Percentiles rank a stretch among this genome's conserved stretches.
phyloP scores from a whole-genome alignment of 2,888 invertebrate species.

The Scaptomyza polygonia region DNA sequence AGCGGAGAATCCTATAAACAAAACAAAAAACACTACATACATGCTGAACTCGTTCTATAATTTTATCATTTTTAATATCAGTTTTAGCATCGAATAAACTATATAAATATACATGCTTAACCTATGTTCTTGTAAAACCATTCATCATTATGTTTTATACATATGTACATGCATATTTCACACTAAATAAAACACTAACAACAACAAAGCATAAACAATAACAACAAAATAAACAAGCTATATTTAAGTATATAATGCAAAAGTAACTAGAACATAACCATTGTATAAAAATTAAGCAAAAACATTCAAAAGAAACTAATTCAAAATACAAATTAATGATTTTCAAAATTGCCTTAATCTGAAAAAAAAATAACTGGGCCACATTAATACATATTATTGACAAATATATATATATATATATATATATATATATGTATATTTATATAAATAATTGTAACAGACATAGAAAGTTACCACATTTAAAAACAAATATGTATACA shows the following conservation, averaged over 20 bases:
- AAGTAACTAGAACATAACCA: conserved; percentile 14
- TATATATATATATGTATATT: conserved; percentile 8
- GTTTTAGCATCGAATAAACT: conserved; percentile 72
- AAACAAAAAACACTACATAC: conserved; percentile 11
- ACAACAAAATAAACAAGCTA: conserved; percentile 26
- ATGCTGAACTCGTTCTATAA: conserved; percentile 56
- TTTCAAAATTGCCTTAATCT: conserved; percentile 61
- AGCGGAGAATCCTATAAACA: conserved; percentile 22
- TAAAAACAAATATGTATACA: conserved; percentile 5
- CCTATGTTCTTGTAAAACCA: conserved; percentile 51
- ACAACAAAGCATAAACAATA: conserved; percentile 17
- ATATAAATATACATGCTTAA: conserved; percentile 53
- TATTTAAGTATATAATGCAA: conserved; percentile 45
- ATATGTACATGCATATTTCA: conserved; percentile 31
- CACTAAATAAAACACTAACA: conserved; percentile 31
- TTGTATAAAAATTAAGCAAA: conserved; percentile 48
- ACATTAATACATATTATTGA: conserved; percentile 24
- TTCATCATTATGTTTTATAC: conserved; percentile 1
- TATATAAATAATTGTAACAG: background rate
- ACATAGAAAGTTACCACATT: conserved; percentile 7
- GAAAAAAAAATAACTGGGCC: conserved; percentile 47
- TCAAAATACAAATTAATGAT: conserved; percentile 49
- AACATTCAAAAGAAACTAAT: conserved; percentile 16
- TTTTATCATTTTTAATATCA: conserved; percentile 70
- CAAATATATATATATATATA: conserved; percentile 11